Conservation (phyloP, 2,888 invertebrate species). For the Silvanus unidentatus region DNA sequence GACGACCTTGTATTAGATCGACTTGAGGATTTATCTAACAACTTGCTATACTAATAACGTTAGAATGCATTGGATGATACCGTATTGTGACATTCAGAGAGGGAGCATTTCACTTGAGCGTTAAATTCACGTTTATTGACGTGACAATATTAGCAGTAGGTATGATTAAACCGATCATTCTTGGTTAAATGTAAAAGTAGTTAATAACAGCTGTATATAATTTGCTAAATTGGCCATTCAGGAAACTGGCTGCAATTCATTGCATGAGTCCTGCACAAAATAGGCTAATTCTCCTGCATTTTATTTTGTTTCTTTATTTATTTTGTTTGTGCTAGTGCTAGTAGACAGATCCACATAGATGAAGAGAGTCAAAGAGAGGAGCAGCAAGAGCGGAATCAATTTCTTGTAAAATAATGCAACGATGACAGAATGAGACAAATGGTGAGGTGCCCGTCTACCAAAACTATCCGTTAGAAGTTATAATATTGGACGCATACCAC, state of each 20-base stretch:
- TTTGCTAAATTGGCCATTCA: constrained; percentile 17
- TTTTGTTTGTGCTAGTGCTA: too few relatives aligned
- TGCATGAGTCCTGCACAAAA: constrained; percentile 12
- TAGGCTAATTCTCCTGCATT: constrained; percentile 6
- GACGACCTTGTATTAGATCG: neutral
- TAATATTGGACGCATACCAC: constrained; percentile 4
- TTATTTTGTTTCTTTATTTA: too few relatives aligned
- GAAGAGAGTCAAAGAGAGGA: too few relatives aligned
- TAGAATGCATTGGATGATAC: too few relatives aligned
- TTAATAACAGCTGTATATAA: constrained; percentile 13
- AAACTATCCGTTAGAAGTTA: constrained; percentile 1
- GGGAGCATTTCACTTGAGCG: neutral
- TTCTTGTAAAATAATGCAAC: too few relatives aligned
- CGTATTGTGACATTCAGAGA: neutral
- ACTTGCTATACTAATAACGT: neutral
- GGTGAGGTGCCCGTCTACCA: neutral
- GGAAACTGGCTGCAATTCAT: constrained; percentile 15
- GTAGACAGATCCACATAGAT: too few relatives aligned
- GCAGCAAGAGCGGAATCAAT: too few relatives aligned
- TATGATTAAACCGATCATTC: neutral
- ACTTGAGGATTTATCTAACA: constrained; percentile 1
- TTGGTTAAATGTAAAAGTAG: constrained; percentile 1
- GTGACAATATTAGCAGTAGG: neutral
- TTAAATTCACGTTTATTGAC: too few relatives aligned
- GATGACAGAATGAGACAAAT: neutral